phyloP scores from a whole-genome alignment of 2,888 invertebrate species.

The Lypha dubia region DNA sequence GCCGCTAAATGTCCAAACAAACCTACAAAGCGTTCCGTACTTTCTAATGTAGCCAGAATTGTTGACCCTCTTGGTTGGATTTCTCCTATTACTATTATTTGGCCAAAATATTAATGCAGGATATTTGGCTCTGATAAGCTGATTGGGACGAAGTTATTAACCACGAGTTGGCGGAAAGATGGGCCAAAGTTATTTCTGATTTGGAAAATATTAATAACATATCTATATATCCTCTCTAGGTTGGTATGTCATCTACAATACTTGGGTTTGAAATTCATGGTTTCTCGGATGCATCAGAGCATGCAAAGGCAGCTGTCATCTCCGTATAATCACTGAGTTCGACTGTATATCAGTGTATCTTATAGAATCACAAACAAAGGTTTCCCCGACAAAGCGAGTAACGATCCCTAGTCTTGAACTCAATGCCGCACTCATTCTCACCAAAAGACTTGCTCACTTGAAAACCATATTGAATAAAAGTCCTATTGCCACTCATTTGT shows the following conservation, averaged over 20 bases:
- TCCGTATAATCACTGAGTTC: constrained; percentile 36
- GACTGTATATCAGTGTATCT: constrained; percentile 12
- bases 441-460: constrained; percentile 32
- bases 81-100: constrained; percentile 23
- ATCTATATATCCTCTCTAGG: constrained; percentile 38
- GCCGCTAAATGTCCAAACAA: not conserved
- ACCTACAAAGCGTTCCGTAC: constrained; percentile 12
- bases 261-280: constrained; percentile 34
- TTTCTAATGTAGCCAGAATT: constrained; percentile 16
- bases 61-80: constrained; percentile 46
- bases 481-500: constrained; percentile 4
- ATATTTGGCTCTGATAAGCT: not conserved
- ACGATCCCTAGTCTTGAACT: constrained; percentile 38
- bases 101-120: constrained; percentile 33
- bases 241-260: constrained; percentile 16
- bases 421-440: not conserved
- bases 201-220: constrained; percentile 24
- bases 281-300: constrained; percentile 25
- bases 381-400: too few relatives aligned
- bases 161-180: constrained; percentile 19
- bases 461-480: constrained; percentile 17
- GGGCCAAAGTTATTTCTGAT: constrained; percentile 23
- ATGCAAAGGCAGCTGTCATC: constrained; percentile 28
- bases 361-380: constrained; percentile 27
- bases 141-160: constrained; percentile 22